Evolutionary conservation across 92 coral and sea anemone species (phyloP).

Genomic region (Porites cylindrica): DNA sequence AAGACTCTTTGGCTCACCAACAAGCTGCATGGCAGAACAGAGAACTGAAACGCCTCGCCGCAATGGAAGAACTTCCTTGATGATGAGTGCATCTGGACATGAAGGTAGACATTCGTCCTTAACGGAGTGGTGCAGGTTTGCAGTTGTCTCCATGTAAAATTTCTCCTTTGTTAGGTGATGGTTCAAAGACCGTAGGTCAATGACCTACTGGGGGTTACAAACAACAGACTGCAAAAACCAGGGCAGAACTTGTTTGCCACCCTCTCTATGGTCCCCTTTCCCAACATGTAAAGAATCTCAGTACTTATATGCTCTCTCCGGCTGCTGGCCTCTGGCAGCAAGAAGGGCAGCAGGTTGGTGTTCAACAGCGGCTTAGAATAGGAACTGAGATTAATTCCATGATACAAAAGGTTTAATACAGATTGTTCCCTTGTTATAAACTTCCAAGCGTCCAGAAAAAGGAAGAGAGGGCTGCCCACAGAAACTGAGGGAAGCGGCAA

Average conservation of each 20-base stretch:
- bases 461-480: slow-evolving; percentile 20
- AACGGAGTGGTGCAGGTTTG: not conserved
- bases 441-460: slow-evolving; percentile 13
- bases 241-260: slow-evolving; percentile 24
- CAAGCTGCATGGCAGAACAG: slow-evolving; percentile 29
- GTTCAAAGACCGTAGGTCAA: slow-evolving; percentile 36
- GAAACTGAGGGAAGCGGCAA: slow-evolving; percentile 33
- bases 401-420: slow-evolving; percentile 25
- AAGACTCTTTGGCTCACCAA: slow-evolving; percentile 31
- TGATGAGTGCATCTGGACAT: slow-evolving; percentile 39
- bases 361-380: slow-evolving; percentile 3
- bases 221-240: slow-evolving; percentile 39
- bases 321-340: not conserved
- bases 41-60: slow-evolving; percentile 20
- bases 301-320: slow-evolving; percentile 9
- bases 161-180: not conserved
- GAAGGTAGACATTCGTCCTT: slow-evolving; percentile 21
- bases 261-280: slow-evolving; percentile 22
- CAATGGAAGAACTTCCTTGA: slow-evolving; percentile 18
- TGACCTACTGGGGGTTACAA: slow-evolving; percentile 29
- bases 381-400: slow-evolving; percentile 11
- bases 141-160: slow-evolving; percentile 20
- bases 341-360: not conserved
- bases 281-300: slow-evolving; percentile 9
- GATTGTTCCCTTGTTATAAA: slow-evolving; percentile 22